A percentile compares a stretch with the other conserved stretches of the same genome.
Evolutionary conservation across 1,140 invertebrate genomes (phyloP).

Genomic region (Lepidotrigona ventralis): DNA sequence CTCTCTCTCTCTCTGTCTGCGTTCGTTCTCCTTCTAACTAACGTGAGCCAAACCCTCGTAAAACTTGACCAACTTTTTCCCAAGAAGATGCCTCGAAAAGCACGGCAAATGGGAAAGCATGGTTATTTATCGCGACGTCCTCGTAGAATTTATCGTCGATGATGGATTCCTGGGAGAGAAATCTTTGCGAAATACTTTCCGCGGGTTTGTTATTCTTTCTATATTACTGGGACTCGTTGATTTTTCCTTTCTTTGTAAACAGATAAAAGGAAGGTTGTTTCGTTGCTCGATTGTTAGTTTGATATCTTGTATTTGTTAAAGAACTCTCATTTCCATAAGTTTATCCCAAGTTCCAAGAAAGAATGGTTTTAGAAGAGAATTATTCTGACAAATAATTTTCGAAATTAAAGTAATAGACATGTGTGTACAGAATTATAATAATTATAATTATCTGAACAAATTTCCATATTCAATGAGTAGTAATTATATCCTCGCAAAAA

Average conservation of each 20-base stretch:
- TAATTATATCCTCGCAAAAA: no score
- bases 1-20: neutral
- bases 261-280: neutral
- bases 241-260: neutral
- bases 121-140: slow-evolving; percentile 55
- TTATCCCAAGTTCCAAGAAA: no score
- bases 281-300: neutral
- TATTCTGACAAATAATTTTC: no score
- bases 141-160: slow-evolving; percentile 51
- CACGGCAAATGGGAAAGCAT: neutral
- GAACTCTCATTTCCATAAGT: no score
- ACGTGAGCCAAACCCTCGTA: slow-evolving; percentile 29
- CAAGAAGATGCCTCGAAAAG: neutral
- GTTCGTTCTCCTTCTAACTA: neutral
- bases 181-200: slow-evolving; percentile 8
- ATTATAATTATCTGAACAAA: no score
- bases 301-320: no score
- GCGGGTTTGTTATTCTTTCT: neutral
- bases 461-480: no score
- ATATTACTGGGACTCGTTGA: neutral
- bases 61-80: slow-evolving; percentile 48
- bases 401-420: no score
- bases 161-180: slow-evolving; percentile 43
- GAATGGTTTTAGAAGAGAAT: no score
- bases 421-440: no score